A percentile compares a stretch with the other conserved stretches of the same genome.
Evolutionary conservation across 1,140 invertebrate genomes (phyloP).

Genomic region (Ridgeia piscesae): DNA sequence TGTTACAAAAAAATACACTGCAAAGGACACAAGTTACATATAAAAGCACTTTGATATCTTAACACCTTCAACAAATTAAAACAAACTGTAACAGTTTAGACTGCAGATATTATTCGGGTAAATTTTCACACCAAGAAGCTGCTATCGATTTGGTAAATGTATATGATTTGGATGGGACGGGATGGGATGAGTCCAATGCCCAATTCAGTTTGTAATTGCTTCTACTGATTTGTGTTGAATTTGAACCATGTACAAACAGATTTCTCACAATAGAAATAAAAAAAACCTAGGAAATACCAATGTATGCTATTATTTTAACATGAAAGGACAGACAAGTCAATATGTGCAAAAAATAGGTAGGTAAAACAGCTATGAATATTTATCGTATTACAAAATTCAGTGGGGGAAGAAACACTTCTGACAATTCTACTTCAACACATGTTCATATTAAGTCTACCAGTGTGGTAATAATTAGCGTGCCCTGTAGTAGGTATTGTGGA

Average conservation of each 20-base stretch:
- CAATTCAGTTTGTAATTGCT: neutral
- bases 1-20: neutral
- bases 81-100: neutral
- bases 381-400: too few relatives aligned
- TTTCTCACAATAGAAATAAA: too few relatives aligned
- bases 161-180: neutral
- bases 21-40: neutral
- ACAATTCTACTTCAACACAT: too few relatives aligned
- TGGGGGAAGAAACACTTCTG: too few relatives aligned
- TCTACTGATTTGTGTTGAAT: neutral
- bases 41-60: neutral
- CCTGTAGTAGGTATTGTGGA: too few relatives aligned
- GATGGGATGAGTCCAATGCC: neutral
- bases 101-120: neutral
- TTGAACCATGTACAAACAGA: neutral
- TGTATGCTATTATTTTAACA: too few relatives aligned
- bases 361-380: too few relatives aligned
- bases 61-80: neutral
- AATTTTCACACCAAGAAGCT: neutral
- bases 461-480: too few relatives aligned
- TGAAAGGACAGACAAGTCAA: too few relatives aligned
- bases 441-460: too few relatives aligned
- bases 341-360: too few relatives aligned
- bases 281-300: too few relatives aligned
- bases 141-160: neutral